Evolutionary conservation across 2,113 vertebrate genomes (phyloP).

Genomic region (Motacilla tschutschensis): DNA sequence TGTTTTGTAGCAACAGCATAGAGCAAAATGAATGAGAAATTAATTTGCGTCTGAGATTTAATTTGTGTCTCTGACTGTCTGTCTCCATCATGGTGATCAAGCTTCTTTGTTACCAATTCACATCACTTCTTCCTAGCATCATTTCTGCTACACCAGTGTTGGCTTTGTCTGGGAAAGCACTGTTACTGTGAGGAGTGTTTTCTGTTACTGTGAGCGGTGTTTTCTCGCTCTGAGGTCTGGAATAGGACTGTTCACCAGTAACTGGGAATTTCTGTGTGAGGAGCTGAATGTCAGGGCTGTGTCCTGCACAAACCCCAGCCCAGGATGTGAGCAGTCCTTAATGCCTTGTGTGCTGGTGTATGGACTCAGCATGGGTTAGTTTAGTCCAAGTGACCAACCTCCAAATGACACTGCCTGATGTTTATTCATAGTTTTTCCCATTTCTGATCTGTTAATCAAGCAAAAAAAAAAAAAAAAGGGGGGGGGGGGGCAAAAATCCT

Average conservation of each 20-base stretch:
- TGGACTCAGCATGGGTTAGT: background rate
- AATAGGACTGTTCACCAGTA: background rate
- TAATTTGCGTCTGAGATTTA: background rate
- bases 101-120: constrained; percentile 25
- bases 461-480: background rate
- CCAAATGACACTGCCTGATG: background rate
- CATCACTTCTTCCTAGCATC: constrained; percentile 10
- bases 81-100: background rate
- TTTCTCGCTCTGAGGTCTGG: background rate
- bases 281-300: background rate
- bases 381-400: constrained; percentile 6
- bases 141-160: background rate
- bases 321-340: background rate
- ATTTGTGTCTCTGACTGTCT: constrained; percentile 14
- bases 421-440: constrained; percentile 22
- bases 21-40: constrained; percentile 27
- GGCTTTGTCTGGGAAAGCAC: background rate
- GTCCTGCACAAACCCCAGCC: background rate
- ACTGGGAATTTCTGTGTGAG: background rate
- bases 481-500: background rate
- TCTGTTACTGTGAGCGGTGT: background rate
- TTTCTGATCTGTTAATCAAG: constrained; percentile 31
- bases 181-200: background rate
- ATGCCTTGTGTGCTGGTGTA: background rate
- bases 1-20: background rate